Evolutionary conservation across 2,797 vertebrate genomes (phyloP).

Genomic region (Pseudocheirus occidentalis): DNA sequence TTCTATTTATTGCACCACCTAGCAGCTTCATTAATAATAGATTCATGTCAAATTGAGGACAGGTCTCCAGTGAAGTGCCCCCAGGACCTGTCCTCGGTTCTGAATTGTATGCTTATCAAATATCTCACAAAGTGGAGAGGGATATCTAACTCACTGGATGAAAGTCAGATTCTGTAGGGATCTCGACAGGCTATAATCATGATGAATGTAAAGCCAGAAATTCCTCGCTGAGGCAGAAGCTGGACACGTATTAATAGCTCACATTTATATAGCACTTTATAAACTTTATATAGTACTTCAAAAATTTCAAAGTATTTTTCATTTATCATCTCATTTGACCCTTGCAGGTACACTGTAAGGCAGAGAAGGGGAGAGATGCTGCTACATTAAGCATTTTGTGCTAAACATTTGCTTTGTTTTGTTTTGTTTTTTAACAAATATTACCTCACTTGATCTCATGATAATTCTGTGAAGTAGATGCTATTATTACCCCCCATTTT

Average conservation of each 20-base stretch:
- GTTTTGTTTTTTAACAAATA: background rate
- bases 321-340: background rate
- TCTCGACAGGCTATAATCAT: background rate
- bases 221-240: background rate
- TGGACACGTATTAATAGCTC: background rate
- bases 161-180: background rate
- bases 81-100: background rate
- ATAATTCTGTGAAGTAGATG: background rate
- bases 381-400: background rate
- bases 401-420: background rate
- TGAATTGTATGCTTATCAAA: background rate
- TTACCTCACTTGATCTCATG: background rate
- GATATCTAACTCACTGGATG: background rate
- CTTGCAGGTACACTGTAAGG: background rate
- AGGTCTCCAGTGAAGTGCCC: background rate
- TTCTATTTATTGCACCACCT: background rate
- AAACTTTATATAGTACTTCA: background rate
- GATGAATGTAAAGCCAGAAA: background rate
- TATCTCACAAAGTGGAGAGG: background rate
- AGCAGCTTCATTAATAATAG: background rate
- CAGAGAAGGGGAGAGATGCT: background rate
- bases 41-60: background rate
- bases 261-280: background rate
- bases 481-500: background rate
- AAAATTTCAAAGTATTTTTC: background rate